Base-by-base conservation (phyloP, 2,797 vertebrate species). In the Dipus sagitta region DNA sequence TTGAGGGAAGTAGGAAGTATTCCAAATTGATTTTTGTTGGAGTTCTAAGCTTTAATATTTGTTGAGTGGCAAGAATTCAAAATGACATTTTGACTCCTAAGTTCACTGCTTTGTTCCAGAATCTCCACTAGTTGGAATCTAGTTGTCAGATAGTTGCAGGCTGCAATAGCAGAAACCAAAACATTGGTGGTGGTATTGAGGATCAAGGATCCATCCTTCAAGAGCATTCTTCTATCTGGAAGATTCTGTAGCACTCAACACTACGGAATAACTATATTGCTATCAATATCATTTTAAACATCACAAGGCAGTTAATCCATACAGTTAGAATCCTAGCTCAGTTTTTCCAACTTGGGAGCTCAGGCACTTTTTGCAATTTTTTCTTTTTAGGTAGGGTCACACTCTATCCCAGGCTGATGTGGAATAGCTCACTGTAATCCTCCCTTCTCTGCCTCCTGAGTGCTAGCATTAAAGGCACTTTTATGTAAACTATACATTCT, bases 261-360 rank as follows among this genome's bases (percentile, higher is more conserved):
- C 24, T 7, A 74, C 86, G 32, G 14, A 92, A 90, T 58, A 47
- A 47, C 3, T 14, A 58, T 58, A 6, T 60, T 88, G 28, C 72
- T 95, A 70, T 15, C 12, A 81, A 34, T 74, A 7, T 18, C 65
- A 58, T 85, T 85, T 95, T 75, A 20, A 34, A 93, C 84, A 88
- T 64, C 38, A 90, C 68, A 65, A 21, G 28, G 28, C 13, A 82
- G 62, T 67, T 71, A 81, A 15, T 70, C 75, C 28, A 24, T 18
- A 62, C 58, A 42, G 14, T 93, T 47, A 83, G 38, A 14, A 72
- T 84, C 82, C 54, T 87, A 81, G 54, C 23, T 81, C 79, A 85
- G 11, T 6, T 28, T 30, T 94, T 54, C 47, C 89, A 26, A 80
- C 54, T 58, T 17, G 17, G 54, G 54, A 58, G 54, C 54, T 58